These are phyloP conservation scores for Cirrhinus molitorella DNA, from an alignment of 2,797 vertebrate genomes.

Conservation along the genomic window DNA sequence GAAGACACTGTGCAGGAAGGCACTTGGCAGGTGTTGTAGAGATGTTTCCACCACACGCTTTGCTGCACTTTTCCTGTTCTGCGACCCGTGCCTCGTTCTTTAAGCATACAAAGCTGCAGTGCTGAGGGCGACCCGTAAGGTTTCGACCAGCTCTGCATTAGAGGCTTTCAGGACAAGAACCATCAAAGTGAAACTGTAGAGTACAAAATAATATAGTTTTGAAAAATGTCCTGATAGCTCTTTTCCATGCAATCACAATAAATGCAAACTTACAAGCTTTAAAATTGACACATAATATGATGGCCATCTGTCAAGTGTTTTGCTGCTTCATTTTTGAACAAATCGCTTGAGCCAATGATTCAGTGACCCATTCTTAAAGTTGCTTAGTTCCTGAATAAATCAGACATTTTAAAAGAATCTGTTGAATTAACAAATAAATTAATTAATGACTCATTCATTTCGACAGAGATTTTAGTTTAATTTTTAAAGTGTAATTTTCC, in stretches of 20 bases:
- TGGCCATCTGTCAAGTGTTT: neutral
- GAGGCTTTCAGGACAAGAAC: neutral
- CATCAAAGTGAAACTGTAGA: neutral
- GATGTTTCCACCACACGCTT: constrained; percentile 26
- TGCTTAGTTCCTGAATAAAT: too few relatives aligned
- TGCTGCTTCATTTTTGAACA: too few relatives aligned
- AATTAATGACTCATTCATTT: too few relatives aligned
- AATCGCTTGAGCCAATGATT: too few relatives aligned
- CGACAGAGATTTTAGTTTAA: too few relatives aligned
- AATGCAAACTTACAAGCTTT: neutral
- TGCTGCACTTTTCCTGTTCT: neutral
- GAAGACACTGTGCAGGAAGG: constrained; percentile 25
- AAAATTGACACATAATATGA: neutral
- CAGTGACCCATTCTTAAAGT: too few relatives aligned
- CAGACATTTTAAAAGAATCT: too few relatives aligned
- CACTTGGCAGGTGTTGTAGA: constrained; percentile 36
- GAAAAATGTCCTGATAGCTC: neutral
- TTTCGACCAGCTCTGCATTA: neutral
- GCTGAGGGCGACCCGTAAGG: neutral
- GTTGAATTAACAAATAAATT: too few relatives aligned
- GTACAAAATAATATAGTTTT: neutral
- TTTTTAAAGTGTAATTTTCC: too few relatives aligned
- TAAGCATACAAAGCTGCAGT: neutral
- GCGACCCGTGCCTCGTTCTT: constrained; percentile 9
- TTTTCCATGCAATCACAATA: neutral